Evolutionary conservation across 2,113 vertebrate genomes (phyloP).

Genomic region (Micromys minutus): DNA sequence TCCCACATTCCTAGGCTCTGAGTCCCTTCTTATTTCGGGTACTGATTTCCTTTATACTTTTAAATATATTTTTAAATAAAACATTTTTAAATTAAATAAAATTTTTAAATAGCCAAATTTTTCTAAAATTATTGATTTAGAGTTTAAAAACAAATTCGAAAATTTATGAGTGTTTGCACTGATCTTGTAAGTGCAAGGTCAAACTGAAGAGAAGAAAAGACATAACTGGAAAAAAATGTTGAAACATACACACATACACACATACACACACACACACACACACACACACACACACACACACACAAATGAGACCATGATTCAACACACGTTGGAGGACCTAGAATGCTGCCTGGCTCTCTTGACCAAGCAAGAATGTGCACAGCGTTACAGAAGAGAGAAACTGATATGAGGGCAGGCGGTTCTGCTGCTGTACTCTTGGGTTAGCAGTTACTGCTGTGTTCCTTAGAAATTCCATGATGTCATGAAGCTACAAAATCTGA

Average conservation of each 20-base stretch:
- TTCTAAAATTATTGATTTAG: background rate
- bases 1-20: background rate
- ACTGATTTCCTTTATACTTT: background rate
- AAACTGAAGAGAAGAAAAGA: no score
- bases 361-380: background rate
- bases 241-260: no score
- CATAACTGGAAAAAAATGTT: no score
- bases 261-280: no score
- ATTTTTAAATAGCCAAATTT: no score
- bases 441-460: background rate
- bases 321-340: background rate
- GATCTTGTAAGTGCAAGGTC: no score
- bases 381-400: background rate
- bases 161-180: no score
- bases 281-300: no score
- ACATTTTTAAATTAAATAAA: no score
- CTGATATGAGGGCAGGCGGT: background rate
- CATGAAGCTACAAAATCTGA: slow-evolving; percentile 55
- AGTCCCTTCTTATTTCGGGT: background rate
- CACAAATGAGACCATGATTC: background rate
- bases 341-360: background rate
- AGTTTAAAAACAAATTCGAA: slow-evolving; percentile 23
- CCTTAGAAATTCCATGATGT: background rate
- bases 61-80: no score
- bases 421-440: slow-evolving; percentile 52